A percentile compares a stretch with the other conserved stretches of the same genome.
Conservation (phyloP, 2,888 invertebrate species). For the Himalopsyche kuldschensis region DNA sequence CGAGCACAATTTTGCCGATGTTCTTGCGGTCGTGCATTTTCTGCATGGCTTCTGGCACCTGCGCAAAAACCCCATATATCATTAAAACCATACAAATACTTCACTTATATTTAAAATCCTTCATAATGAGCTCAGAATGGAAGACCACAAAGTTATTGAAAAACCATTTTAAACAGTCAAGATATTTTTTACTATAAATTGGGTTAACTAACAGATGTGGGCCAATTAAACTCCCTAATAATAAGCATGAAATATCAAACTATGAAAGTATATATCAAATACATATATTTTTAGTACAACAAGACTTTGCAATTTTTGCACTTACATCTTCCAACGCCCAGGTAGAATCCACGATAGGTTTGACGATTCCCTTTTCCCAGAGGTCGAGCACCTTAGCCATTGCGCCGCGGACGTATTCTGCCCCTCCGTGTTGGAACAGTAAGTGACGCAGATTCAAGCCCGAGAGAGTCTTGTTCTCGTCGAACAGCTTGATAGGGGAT, state of each 20-base stretch:
- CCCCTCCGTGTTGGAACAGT: slow-evolving; percentile 76
- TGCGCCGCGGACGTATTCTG: slow-evolving; percentile 69
- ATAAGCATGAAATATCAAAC: no score
- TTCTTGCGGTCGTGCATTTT: slow-evolving; percentile 92
- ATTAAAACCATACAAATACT: no score
- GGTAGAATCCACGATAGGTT: slow-evolving; percentile 80
- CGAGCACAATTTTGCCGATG: slow-evolving; percentile 83
- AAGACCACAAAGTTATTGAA: no score
- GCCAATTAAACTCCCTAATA: no score
- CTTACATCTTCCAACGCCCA: slow-evolving; percentile 87
- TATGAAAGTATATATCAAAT: no score
- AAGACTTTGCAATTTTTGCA: slow-evolving; percentile 34
- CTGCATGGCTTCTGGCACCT: slow-evolving; percentile 89
- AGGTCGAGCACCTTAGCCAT: slow-evolving; percentile 74
- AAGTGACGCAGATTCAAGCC: slow-evolving; percentile 84
- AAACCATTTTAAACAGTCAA: no score
- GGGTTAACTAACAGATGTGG: no score
- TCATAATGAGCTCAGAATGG: no score
- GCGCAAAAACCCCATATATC: slow-evolving; percentile 26
- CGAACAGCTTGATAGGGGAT: slow-evolving; percentile 83
- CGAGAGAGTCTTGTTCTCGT: slow-evolving; percentile 82
- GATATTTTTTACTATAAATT: no score
- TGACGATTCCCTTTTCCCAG: slow-evolving; percentile 78
- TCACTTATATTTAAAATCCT: no score
- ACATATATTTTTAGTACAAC: neutral